Conservation (phyloP, 2,888 invertebrate genomes). For the Poecilobothrus nobilitatus region DNA sequence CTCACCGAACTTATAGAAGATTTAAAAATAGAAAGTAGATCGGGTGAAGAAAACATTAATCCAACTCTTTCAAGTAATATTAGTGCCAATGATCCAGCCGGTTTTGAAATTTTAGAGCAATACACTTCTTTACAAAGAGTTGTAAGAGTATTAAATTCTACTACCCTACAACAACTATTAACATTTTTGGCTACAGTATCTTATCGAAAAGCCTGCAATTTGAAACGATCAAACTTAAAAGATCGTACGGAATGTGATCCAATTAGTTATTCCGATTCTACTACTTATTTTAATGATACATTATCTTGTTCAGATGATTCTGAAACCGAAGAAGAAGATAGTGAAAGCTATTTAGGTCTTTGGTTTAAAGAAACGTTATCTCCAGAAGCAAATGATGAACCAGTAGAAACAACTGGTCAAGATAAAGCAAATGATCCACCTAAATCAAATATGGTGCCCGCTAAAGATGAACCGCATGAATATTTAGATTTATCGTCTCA, state of each 20-base stretch:
- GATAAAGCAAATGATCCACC: slow-evolving; percentile 49
- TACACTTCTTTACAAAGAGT: slow-evolving; percentile 46
- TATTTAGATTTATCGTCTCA: slow-evolving; percentile 80
- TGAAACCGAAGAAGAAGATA: slow-evolving; percentile 73
- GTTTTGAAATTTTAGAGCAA: slow-evolving; percentile 43
- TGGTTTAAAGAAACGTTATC: slow-evolving; percentile 93
- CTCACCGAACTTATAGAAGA: slow-evolving; percentile 41
- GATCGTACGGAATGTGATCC: slow-evolving; percentile 71
- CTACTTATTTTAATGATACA: slow-evolving; percentile 93
- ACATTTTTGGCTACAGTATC: slow-evolving; percentile 83
- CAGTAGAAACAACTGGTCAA: slow-evolving; percentile 50
- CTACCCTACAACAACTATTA: slow-evolving; percentile 55
- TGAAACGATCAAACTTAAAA: slow-evolving; percentile 71
- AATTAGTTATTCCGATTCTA: slow-evolving; percentile 79
- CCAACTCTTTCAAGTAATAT: slow-evolving; percentile 13
- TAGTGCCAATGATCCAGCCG: slow-evolving; percentile 35
- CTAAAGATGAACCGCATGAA: slow-evolving; percentile 73
- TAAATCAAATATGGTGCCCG: slow-evolving; percentile 54
- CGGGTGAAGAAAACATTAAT: slow-evolving; percentile 27
- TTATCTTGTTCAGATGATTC: slow-evolving; percentile 85
- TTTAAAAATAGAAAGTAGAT: slow-evolving; percentile 41
- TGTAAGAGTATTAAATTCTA: slow-evolving; percentile 45
- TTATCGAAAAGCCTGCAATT: slow-evolving; percentile 80
- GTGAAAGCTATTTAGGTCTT: slow-evolving; percentile 54
- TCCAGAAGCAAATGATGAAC: slow-evolving; percentile 52